phyloP scores from a whole-genome alignment of 2,888 invertebrate species.

The Andrena fulva region DNA sequence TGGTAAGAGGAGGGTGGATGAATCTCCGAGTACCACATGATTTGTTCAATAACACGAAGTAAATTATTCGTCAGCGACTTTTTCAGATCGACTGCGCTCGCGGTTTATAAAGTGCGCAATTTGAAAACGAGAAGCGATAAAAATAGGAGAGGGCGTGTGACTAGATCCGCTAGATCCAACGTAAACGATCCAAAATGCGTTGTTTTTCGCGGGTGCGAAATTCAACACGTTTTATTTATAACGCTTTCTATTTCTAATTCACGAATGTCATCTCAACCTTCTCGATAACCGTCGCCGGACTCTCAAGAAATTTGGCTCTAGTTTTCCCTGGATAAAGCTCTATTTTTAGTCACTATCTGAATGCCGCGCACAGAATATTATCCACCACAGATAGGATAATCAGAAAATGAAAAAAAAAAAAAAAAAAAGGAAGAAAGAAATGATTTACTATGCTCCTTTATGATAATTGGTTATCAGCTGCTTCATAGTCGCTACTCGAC shows the following conservation, averaged over 20 bases:
- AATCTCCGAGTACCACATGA: background rate
- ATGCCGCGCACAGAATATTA: background rate
- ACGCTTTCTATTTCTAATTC: constrained; percentile 66
- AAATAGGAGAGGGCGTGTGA: constrained; percentile 21
- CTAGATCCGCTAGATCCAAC: constrained; percentile 1
- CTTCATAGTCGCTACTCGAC: background rate
- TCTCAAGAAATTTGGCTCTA: constrained; percentile 50
- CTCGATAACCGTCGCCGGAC: background rate
- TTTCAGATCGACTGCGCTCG: background rate
- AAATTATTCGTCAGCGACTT: background rate
- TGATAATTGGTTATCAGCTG: constrained; percentile 32
- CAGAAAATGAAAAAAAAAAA: constrained; percentile 2
- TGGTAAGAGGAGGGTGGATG: no score
- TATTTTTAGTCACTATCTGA: constrained; percentile 61
- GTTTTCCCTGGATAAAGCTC: constrained; percentile 61
- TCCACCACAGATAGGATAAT: constrained; percentile 26
- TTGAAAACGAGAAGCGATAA: constrained; percentile 21
- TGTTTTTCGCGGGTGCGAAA: constrained; percentile 57
- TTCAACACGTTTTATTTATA: constrained; percentile 67
- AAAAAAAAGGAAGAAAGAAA: background rate
- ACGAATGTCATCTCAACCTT: constrained; percentile 21
- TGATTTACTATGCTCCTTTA: constrained; percentile 12
- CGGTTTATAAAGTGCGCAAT: background rate
- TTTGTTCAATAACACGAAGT: background rate
- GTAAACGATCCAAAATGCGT: constrained; percentile 31